Evolutionary conservation across 2,113 vertebrate genomes (phyloP).

Genomic region (Atractosteus spatula): DNA sequence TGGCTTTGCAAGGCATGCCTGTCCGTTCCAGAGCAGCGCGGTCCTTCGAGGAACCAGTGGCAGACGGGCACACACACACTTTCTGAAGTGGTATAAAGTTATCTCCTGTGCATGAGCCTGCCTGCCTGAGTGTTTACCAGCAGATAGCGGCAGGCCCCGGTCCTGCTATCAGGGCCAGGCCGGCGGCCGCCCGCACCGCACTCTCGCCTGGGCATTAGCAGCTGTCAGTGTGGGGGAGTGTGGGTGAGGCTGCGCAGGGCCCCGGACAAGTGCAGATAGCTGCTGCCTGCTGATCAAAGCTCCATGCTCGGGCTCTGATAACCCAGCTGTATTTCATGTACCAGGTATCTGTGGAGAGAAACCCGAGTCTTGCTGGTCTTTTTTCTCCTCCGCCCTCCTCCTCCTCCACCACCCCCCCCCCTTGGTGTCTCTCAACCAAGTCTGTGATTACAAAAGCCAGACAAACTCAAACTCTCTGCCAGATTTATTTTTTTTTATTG

Average conservation of each 20-base stretch:
- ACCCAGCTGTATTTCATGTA: conserved; percentile 69
- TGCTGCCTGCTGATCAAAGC: conserved; percentile 92
- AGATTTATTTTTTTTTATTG: conserved; percentile 1
- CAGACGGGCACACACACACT: conserved; percentile 38
- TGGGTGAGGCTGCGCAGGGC: conserved; percentile 77
- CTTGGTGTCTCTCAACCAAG: conserved; percentile 28
- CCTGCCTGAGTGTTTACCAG: conserved; percentile 74
- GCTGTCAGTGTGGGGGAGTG: conserved; percentile 83
- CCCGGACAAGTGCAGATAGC: conserved; percentile 74
- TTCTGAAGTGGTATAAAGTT: conserved; percentile 47
- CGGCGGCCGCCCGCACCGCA: conserved; percentile 68
- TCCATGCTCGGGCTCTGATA: conserved; percentile 79
- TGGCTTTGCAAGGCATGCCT: too few species aligned
- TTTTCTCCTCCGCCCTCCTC: background rate
- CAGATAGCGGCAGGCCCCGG: conserved; percentile 68
- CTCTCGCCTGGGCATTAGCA: conserved; percentile 85
- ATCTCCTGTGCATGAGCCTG: conserved; percentile 40
- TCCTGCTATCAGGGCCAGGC: conserved; percentile 74
- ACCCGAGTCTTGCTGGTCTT: background rate
- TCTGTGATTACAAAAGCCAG: conserved; percentile 34
- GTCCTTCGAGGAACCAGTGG: conserved; percentile 27
- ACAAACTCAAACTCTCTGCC: conserved; percentile 21
- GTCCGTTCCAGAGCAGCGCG: background rate
- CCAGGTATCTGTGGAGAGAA: conserved; percentile 44
- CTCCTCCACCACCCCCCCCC: conserved; percentile 19